A percentile compares a stretch with the other conserved stretches of the same genome.
Conservation (phyloP, 2,888 invertebrate species). For the Diachrysia chrysitis region DNA sequence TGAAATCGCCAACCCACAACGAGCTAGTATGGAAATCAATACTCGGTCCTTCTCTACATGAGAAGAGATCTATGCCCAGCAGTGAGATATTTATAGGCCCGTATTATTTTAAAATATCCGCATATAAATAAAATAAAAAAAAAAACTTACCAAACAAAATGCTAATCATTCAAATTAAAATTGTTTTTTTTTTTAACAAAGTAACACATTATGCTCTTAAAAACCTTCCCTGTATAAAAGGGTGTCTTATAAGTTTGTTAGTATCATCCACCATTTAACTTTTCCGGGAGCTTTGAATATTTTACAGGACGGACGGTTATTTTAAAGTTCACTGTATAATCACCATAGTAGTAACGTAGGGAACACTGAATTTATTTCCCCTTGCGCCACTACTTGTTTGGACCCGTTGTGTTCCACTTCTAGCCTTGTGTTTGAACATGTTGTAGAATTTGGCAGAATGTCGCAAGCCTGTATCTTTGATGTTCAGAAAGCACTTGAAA, state of each 20-base stretch:
- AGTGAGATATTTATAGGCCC: too few relatives aligned
- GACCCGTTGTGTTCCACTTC: conserved; percentile 2
- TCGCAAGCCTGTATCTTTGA: neutral
- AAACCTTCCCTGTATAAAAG: conserved; percentile 13
- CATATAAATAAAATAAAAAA: too few relatives aligned
- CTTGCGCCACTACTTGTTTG: conserved; percentile 51
- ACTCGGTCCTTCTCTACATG: too few relatives aligned
- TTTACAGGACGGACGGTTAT: conserved; percentile 63
- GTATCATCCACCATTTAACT: conserved; percentile 24
- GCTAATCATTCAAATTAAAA: too few relatives aligned
- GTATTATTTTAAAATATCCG: too few relatives aligned
- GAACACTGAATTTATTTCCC: conserved; percentile 71
- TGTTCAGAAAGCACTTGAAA: conserved; percentile 5
- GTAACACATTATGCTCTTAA: conserved; percentile 1
- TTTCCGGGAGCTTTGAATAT: conserved; percentile 36
- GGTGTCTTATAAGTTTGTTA: conserved; percentile 19
- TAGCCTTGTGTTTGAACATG: neutral
- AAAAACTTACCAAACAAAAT: too few relatives aligned
- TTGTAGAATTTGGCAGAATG: conserved; percentile 2
- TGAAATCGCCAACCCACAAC: too few relatives aligned
- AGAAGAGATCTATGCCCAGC: too few relatives aligned
- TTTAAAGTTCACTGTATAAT: conserved; percentile 72
- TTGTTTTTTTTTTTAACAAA: too few relatives aligned
- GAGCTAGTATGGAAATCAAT: too few relatives aligned
- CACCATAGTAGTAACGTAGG: conserved; percentile 63